A percentile compares a stretch with the other conserved stretches of the same genome.
These are phyloP conservation scores for Gari tellinella DNA, from an alignment of 2,888 invertebrate species.

Conservation along the genomic window DNA sequence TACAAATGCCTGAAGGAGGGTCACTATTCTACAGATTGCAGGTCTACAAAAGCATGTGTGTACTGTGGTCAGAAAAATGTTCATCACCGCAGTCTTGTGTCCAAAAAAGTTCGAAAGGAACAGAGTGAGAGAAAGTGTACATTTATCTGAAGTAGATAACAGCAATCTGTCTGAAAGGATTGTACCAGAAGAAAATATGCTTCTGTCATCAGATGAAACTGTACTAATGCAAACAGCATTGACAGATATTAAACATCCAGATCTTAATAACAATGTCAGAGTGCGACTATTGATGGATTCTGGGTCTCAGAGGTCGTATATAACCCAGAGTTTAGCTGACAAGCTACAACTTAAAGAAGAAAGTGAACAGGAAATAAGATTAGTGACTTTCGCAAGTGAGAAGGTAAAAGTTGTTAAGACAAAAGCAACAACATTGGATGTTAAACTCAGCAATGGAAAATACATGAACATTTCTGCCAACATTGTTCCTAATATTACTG, in stretches of 20 bases:
- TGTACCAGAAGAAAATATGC: constrained; percentile 16
- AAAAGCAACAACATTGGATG: constrained; percentile 7
- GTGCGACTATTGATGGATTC: constrained; percentile 25
- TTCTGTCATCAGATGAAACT: constrained; percentile 25
- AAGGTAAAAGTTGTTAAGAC: constrained; percentile 12
- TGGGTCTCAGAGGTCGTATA: constrained; percentile 26
- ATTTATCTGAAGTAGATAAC: neutral
- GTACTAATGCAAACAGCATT: constrained; percentile 35
- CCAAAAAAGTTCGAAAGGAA: too few species aligned
- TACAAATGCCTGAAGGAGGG: constrained; percentile 19
- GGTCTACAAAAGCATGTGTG: constrained; percentile 11
- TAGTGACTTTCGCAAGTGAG: constrained; percentile 19
- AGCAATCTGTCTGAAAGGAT: constrained; percentile 1
- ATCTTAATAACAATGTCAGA: neutral
- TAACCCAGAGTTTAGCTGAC: constrained; percentile 12
- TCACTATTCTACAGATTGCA: constrained; percentile 14
- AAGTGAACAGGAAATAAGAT: constrained; percentile 16
- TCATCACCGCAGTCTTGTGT: constrained; percentile 27
- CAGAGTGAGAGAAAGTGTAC: too few species aligned
- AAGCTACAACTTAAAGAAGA: constrained; percentile 10
- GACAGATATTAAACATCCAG: constrained; percentile 15
- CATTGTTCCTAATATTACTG: constrained; percentile 30
- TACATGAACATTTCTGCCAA: constrained; percentile 15
- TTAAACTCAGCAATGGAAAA: constrained; percentile 17
- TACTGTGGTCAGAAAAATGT: constrained; percentile 25